Evolutionary conservation across 2,888 invertebrate species (phyloP), one percentile per base, ranked within the genome.

Genomic region (Acrobasis consociella): DNA sequence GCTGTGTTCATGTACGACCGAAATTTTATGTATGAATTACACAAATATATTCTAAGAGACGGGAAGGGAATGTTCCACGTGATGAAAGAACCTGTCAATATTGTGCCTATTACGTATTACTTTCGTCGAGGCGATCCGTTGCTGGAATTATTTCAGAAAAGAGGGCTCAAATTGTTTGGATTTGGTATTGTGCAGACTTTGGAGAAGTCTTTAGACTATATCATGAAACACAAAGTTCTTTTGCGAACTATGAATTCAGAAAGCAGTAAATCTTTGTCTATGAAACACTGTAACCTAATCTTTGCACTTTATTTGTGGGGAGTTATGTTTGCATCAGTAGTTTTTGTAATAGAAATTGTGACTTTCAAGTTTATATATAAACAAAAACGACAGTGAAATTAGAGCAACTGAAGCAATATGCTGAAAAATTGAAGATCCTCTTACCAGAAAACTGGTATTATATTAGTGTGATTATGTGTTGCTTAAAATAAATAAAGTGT

Each of bases 101-200:
- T 22, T 2, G 52, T 61, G 0, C 60, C 60, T 9, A 13, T 61
- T 2, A 13, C 52, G n/a, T 61, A 31, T 46, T 61, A 61, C 10
- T 61, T 61, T 15, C 52, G 46, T 10, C 16, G 53, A 39, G 60
- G 60, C 13, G 60, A 61, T 46, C 60, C 53, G 1, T n/a, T 61
- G 52, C 39, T 16, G 9, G 31, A 53, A 2, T 10, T 61, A 11
- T 61, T 16, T 22, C 17, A 39, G 9, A 10, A 17, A 5, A 42
- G 11, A 15, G 22, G 51, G 3, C n/a, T 53, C 0, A 17, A 15
- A 22, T 16, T 61, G 13, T 15, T 49, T 5, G 59, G 37, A 37
- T 49, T n/a, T 15, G 59, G 59, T 49, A 9, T 59, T 3, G 10
- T 59, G 15, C 17, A 49, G 22, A 15, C 9, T 11, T 49, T 22